Evolutionary conservation across 2,113 vertebrate genomes (phyloP), one percentile per base, ranked within the genome.

Genomic region (Hylia prasina): DNA sequence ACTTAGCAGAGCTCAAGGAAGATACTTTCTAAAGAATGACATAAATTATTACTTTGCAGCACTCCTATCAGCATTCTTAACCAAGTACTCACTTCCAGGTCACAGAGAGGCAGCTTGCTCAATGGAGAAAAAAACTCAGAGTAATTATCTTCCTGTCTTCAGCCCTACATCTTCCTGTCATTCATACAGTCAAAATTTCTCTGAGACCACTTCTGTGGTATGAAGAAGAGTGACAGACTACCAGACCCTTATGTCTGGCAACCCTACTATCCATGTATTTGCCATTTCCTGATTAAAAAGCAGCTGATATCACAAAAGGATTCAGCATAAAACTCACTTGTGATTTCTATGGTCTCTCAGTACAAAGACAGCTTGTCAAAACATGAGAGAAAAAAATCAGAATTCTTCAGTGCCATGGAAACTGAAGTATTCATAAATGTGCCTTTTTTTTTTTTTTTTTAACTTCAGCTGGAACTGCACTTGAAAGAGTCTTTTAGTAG

Each of bases 371-470:
- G 44, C 50, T 73, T 94, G 91, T 78, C 86, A 90, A 90, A 97
- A 93, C 47, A 81, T 47, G 24, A 61, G 14, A 70, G 47, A 75
- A 83, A 82, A 92, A 92, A 47, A n/a, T 71, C 86, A 89, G 60
- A 91, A 92, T 86, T 87, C 39, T 90, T 70, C 42, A 82, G 44
- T 95, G 80, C 64, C 82, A 95, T 93, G 96, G 95, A 93, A 96
- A 97, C 82, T 0, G 12, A 92, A 90, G 50, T 58, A 93, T 83
- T 94, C 92, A 77, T 70, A 73, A 80, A 50, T 17, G 45, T 17
- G 60, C 19, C 63, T 79, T 64, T 40, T 73, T 42, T 42, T 61
- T n/a, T n/a, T n/a, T 58, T 51, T 78, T 78, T 73, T 82, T 21
- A 56, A 44, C 18, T 93, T 88, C 54, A 83, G 35, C 54, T 86